These are phyloP conservation scores for Calephelis nemesis DNA, from an alignment of 1,140 invertebrate genomes.

Conservation along the genomic window DNA sequence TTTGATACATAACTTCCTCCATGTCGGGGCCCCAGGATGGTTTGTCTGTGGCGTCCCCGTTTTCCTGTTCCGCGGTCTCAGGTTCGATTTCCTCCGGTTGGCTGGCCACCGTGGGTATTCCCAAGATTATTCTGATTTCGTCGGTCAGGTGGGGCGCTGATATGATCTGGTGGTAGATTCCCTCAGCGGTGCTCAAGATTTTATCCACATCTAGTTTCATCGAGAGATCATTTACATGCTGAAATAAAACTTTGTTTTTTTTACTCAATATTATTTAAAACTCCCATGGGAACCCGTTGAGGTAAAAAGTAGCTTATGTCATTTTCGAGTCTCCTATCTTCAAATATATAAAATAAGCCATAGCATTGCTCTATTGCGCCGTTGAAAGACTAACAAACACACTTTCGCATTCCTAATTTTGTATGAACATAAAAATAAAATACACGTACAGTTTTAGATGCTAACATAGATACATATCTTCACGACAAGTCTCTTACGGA, in stretches of 20 bases:
- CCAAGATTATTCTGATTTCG: slow-evolving; percentile 84
- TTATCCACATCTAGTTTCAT: slow-evolving; percentile 89
- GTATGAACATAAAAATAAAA: too few species aligned
- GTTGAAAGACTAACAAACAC: too few species aligned
- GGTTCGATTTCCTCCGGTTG: slow-evolving; percentile 29
- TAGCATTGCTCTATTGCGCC: too few species aligned
- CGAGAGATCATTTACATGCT: slow-evolving; percentile 96
- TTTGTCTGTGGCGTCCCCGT: slow-evolving; percentile 34
- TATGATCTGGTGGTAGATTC: slow-evolving; percentile 91
- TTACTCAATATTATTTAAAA: background rate
- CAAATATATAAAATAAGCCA: too few species aligned
- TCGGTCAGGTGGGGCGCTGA: slow-evolving; percentile 84
- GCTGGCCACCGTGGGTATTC: slow-evolving; percentile 70
- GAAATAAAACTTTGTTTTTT: slow-evolving; percentile 52
- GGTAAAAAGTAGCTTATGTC: too few species aligned
- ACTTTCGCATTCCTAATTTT: too few species aligned
- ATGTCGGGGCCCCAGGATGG: slow-evolving; percentile 36
- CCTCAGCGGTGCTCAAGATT: slow-evolving; percentile 91
- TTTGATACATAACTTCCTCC: slow-evolving; percentile 79
- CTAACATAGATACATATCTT: too few species aligned
- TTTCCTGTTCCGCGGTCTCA: slow-evolving; percentile 33
- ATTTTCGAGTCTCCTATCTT: too few species aligned
- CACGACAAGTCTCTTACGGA: too few species aligned
- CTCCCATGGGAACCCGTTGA: too few species aligned
- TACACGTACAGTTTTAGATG: too few species aligned